Evolutionary conservation across 2,797 vertebrate species (phyloP).

Genomic region (Centroberyx gerrardi): DNA sequence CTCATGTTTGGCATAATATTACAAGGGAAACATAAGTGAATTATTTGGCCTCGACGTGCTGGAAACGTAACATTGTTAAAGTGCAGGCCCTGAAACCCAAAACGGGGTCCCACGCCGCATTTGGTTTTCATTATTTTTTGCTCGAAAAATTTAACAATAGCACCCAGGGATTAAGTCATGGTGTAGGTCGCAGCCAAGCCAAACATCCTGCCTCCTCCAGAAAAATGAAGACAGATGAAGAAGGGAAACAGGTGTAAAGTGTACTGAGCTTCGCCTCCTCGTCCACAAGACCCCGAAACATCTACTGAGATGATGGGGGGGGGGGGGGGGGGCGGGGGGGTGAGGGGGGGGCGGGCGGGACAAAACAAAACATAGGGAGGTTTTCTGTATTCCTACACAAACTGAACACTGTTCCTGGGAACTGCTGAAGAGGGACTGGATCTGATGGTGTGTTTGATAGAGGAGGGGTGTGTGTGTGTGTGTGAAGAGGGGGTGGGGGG

Average conservation of each 20-base stretch:
- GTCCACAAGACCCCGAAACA: slow-evolving; percentile 22
- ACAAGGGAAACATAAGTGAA: slow-evolving; percentile 84
- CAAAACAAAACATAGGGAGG: slow-evolving; percentile 44
- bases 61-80: slow-evolving; percentile 82
- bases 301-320: not conserved
- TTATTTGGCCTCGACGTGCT: slow-evolving; percentile 80
- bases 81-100: slow-evolving; percentile 79
- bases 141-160: slow-evolving; percentile 80
- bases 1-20: slow-evolving; percentile 86
- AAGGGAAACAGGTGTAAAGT: slow-evolving; percentile 86
- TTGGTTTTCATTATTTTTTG: slow-evolving; percentile 86
- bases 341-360: not conserved
- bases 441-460: slow-evolving; percentile 35
- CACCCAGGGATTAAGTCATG: slow-evolving; percentile 87
- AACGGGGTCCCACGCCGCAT: slow-evolving; percentile 67
- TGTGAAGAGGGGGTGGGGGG: too few species aligned
- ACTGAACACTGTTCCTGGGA: slow-evolving; percentile 44
- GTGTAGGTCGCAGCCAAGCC: slow-evolving; percentile 78
- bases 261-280: slow-evolving; percentile 33
- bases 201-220: slow-evolving; percentile 86
- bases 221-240: slow-evolving; percentile 81
- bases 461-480: not conserved
- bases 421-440: slow-evolving; percentile 27
- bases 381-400: slow-evolving; percentile 27
- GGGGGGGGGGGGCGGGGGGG: not conserved